These are phyloP conservation scores for Drosophila anomelani DNA, from an alignment of 2,888 invertebrate species.

Conservation along the genomic window DNA sequence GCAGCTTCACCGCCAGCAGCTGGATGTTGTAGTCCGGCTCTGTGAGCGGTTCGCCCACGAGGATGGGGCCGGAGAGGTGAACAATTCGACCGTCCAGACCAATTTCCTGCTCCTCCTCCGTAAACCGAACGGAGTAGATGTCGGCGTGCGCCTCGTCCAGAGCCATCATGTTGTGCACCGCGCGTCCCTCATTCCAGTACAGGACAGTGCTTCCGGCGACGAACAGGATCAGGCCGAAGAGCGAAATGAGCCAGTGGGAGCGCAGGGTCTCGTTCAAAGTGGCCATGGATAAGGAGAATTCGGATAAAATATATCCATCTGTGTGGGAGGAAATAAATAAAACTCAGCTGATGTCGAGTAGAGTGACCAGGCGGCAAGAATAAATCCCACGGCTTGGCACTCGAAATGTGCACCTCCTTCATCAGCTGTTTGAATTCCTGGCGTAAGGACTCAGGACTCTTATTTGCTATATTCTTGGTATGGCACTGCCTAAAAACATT, in stretches of 20 bases:
- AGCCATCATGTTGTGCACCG: slow-evolving; percentile 91
- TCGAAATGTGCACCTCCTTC: too few species aligned
- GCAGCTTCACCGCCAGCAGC: slow-evolving; percentile 92
- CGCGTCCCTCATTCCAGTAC: slow-evolving; percentile 94
- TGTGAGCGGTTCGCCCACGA: slow-evolving; percentile 92
- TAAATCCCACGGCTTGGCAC: too few species aligned
- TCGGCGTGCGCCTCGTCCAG: slow-evolving; percentile 90
- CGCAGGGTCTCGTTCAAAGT: slow-evolving; percentile 80
- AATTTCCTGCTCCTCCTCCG: slow-evolving; percentile 89
- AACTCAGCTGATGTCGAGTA: slow-evolving; percentile 14
- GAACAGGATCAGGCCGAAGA: slow-evolving; percentile 89
- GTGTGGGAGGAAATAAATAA: slow-evolving; percentile 1
- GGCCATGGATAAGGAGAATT: slow-evolving; percentile 50
- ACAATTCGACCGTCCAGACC: slow-evolving; percentile 91
- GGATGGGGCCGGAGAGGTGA: slow-evolving; percentile 90
- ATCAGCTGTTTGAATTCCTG: background rate
- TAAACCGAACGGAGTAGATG: slow-evolving; percentile 86
- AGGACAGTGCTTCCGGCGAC: slow-evolving; percentile 89
- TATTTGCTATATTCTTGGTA: background rate
- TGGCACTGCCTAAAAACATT: background rate
- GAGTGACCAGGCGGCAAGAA: slow-evolving; percentile 1
- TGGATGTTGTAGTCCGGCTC: slow-evolving; percentile 95
- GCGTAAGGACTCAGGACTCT: background rate
- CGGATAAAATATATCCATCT: slow-evolving; percentile 7
- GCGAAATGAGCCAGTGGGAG: slow-evolving; percentile 88